Conservation (phyloP, 2,888 invertebrate genomes). For the Parnassius mnemosyne region DNA sequence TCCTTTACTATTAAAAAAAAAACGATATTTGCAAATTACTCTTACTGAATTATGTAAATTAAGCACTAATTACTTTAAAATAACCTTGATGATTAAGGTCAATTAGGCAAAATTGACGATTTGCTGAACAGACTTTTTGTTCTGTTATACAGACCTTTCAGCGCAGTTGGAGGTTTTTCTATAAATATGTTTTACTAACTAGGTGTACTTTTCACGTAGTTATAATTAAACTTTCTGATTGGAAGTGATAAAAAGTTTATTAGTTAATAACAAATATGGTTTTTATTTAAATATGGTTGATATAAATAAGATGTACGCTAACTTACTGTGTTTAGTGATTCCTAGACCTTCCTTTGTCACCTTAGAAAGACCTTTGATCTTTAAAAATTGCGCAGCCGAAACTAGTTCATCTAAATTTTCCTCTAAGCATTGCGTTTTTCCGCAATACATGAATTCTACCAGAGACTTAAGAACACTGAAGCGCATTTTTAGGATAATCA, state of each 20-base stretch:
- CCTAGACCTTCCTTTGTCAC: constrained; percentile 78
- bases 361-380: constrained; percentile 82
- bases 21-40: too few species aligned
- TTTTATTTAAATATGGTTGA: background rate
- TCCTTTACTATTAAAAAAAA: too few species aligned
- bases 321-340: constrained; percentile 66
- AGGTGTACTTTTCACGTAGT: background rate
- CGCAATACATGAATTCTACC: constrained; percentile 89
- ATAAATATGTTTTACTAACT: too few species aligned
- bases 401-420: constrained; percentile 84
- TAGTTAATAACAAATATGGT: too few species aligned
- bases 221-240: too few species aligned
- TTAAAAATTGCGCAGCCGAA: constrained; percentile 85
- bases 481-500: constrained; percentile 84
- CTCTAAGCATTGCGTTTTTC: constrained; percentile 85
- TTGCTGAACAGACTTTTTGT: background rate
- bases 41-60: too few species aligned
- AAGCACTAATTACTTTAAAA: background rate
- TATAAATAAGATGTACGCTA: background rate
- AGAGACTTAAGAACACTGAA: constrained; percentile 86
- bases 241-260: too few species aligned
- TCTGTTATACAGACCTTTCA: background rate
- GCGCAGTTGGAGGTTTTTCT: too few species aligned
- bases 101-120: background rate
- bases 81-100: background rate